Evolutionary conservation across 2,113 vertebrate genomes (phyloP).

Genomic region (Lontra canadensis): DNA sequence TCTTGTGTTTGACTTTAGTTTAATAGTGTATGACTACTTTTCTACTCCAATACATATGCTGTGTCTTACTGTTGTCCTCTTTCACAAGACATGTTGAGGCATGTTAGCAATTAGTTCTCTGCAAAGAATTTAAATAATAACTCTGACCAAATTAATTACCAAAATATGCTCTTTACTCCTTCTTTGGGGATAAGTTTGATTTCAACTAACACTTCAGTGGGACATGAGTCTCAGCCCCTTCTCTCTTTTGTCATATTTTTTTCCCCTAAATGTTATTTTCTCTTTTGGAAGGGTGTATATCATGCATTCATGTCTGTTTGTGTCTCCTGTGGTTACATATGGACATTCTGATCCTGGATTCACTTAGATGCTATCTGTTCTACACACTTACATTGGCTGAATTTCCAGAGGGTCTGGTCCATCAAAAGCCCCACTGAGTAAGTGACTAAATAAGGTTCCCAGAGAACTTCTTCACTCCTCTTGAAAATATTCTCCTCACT

Average conservation of each 20-base stretch:
- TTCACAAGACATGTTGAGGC: background rate
- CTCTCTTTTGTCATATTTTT: background rate
- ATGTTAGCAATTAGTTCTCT: background rate
- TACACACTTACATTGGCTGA: background rate
- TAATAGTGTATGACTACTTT: background rate
- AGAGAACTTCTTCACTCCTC: background rate
- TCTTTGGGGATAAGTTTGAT: background rate
- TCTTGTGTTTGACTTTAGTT: background rate
- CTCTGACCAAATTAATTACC: background rate
- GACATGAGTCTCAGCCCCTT: background rate
- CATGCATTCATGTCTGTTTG: background rate
- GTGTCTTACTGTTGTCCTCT: background rate
- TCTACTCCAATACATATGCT: background rate
- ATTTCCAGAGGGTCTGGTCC: background rate
- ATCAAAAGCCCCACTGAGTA: background rate
- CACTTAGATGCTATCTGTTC: background rate
- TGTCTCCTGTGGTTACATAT: background rate
- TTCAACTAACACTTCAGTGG: background rate
- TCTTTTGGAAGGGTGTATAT: background rate
- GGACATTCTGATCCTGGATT: background rate
- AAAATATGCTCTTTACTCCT: background rate
- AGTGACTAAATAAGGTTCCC: background rate
- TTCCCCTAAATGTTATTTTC: background rate
- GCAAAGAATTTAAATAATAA: background rate
- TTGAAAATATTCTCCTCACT: background rate